These are phyloP conservation scores for Heliopora coerulea DNA, from an alignment of 92 coral and sea anemone genomes.

Conservation along the genomic window DNA sequence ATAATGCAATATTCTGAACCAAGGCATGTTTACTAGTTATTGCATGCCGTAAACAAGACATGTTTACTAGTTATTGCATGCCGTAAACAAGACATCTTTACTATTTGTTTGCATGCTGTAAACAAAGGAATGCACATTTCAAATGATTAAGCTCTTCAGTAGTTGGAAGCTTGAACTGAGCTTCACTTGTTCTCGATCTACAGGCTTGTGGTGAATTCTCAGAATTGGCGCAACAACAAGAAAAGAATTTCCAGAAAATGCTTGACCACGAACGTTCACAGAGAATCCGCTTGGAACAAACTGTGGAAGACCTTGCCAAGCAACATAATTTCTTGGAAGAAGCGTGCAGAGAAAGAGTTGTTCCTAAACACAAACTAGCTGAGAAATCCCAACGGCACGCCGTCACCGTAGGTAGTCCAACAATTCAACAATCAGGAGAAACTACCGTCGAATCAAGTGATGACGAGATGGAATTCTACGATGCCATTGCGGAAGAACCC, in stretches of 20 bases:
- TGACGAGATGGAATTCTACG: conserved; percentile 91
- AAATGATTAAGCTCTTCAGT: too few species aligned
- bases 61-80: too few species aligned
- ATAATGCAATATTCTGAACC: too few species aligned
- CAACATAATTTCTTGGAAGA: conserved; percentile 89
- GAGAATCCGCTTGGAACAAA: conserved; percentile 85
- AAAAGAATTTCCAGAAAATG: conserved; percentile 84
- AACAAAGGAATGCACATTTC: too few species aligned
- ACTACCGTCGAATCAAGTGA: conserved; percentile 71
- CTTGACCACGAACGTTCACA: conserved; percentile 81
- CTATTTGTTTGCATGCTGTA: too few species aligned
- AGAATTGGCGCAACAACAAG: conserved; percentile 95
- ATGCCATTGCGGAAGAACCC: conserved; percentile 94
- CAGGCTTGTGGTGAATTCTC: conserved; percentile 98
- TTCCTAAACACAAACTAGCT: conserved; percentile 23
- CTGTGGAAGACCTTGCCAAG: conserved; percentile 88
- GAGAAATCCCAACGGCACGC: conserved; percentile 59
- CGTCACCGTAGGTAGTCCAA: conserved; percentile 56
- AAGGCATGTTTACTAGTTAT: too few species aligned
- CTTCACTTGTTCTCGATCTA: too few species aligned
- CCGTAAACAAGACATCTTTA: too few species aligned
- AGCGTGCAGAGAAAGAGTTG: conserved; percentile 59
- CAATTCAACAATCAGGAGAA: conserved; percentile 45
- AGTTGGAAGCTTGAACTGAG: too few species aligned
- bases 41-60: too few species aligned